Evolutionary conservation across 2,888 invertebrate genomes (phyloP).

Genomic region (Ophraella communa): DNA sequence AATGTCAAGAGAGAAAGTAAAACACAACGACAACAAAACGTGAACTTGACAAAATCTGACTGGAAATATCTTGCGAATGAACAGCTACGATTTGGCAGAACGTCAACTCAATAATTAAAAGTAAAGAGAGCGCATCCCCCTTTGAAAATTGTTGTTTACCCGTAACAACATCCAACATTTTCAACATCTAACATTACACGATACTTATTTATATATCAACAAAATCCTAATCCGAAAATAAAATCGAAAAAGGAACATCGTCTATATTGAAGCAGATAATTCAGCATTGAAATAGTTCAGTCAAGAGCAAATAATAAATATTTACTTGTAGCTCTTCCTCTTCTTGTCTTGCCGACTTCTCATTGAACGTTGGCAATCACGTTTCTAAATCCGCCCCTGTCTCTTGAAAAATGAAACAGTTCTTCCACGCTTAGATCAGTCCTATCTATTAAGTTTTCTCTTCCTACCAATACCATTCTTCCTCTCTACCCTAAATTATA

Average conservation of each 20-base stretch:
- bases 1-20: not conserved
- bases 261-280: not conserved
- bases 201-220: constrained; percentile 8
- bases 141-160: constrained; percentile 24
- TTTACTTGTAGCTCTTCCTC: no score
- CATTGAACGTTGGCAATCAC: no score
- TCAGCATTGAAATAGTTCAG: not conserved
- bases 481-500: no score
- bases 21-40: not conserved
- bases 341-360: no score
- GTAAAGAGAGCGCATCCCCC: constrained; percentile 22
- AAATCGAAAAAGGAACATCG: not conserved
- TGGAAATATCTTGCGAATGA: not conserved
- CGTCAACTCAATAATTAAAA: constrained; percentile 24
- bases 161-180: constrained; percentile 12
- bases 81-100: constrained; percentile 10
- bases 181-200: not conserved
- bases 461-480: no score
- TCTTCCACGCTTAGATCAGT: no score
- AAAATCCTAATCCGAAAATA: constrained; percentile 13
- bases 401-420: no score
- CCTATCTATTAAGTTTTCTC: no score
- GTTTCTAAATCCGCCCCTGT: no score
- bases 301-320: not conserved
- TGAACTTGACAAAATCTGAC: not conserved